A percentile compares a stretch with the other conserved stretches of the same genome.
Evolutionary conservation across 2,113 vertebrate genomes (phyloP).

Genomic region (Sarotherodon lohbergeri): DNA sequence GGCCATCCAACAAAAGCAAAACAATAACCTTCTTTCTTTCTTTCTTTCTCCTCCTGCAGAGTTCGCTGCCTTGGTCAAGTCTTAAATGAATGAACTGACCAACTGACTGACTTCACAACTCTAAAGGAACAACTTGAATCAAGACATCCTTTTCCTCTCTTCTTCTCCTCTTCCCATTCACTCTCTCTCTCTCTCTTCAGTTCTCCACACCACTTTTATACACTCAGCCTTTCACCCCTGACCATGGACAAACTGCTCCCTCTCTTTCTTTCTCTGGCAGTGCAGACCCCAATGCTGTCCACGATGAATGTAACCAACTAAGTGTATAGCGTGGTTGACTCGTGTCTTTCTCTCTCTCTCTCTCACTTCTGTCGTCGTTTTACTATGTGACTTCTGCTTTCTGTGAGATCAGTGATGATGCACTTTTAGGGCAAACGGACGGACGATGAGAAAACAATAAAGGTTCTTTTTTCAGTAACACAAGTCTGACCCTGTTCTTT

Average conservation of each 20-base stretch:
- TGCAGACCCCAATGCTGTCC: slow-evolving; percentile 55
- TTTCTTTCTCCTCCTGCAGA: slow-evolving; percentile 59
- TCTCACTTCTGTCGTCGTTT: slow-evolving; percentile 58
- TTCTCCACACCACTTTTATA: slow-evolving; percentile 71
- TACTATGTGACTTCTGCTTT: slow-evolving; percentile 64
- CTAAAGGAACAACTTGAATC: slow-evolving; percentile 71
- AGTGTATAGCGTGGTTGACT: slow-evolving; percentile 62
- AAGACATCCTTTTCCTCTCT: slow-evolving; percentile 46
- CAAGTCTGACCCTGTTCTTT: slow-evolving; percentile 19
- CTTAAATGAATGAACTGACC: slow-evolving; percentile 66
- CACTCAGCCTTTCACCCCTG: slow-evolving; percentile 48
- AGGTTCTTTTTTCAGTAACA: slow-evolving; percentile 74
- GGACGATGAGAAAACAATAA: slow-evolving; percentile 74
- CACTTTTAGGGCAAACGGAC: slow-evolving; percentile 72
- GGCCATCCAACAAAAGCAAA: background rate
- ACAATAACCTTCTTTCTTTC: background rate
- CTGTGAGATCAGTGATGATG: slow-evolving; percentile 69
- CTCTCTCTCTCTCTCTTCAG: slow-evolving; percentile 26
- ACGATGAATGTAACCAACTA: slow-evolving; percentile 62
- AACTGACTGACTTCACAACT: slow-evolving; percentile 51
- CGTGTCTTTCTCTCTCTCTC: slow-evolving; percentile 54
- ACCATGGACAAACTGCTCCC: slow-evolving; percentile 10
- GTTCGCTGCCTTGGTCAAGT: slow-evolving; percentile 74
- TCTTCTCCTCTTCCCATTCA: slow-evolving; percentile 36
- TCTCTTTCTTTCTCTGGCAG: slow-evolving; percentile 30